phyloP scores from a whole-genome alignment of 2,797 vertebrate species.

The Mus caroli region DNA sequence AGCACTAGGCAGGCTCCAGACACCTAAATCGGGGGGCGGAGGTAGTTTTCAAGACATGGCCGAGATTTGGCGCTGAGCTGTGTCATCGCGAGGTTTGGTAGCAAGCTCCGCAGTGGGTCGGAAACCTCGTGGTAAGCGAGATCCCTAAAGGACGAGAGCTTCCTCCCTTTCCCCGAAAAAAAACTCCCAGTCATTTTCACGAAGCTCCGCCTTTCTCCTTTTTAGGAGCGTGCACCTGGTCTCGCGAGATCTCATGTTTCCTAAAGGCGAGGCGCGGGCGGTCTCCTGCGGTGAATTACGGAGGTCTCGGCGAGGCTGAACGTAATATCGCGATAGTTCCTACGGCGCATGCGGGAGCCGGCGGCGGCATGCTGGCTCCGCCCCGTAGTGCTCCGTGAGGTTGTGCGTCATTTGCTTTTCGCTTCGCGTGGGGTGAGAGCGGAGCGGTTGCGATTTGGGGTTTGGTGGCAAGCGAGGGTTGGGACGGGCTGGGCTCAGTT shows the following conservation, averaged over 20 bases:
- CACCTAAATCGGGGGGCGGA: conserved; percentile 83
- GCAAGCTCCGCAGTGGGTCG: conserved; percentile 82
- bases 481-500: conserved; percentile 73
- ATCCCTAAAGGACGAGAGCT: conserved; percentile 82
- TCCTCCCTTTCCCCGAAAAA: conserved; percentile 79
- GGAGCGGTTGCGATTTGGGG: conserved; percentile 50
- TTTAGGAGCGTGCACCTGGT: conserved; percentile 63
- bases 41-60: conserved; percentile 85
- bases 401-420: conserved; percentile 84
- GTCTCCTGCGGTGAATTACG: conserved; percentile 76
- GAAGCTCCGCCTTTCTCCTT: conserved; percentile 74
- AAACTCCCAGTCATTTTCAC: conserved; percentile 84
- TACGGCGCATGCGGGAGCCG: conserved; percentile 64
- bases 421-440: conserved; percentile 73
- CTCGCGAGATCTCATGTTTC: conserved; percentile 80
- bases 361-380: conserved; percentile 65
- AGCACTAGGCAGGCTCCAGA: conserved; percentile 75
- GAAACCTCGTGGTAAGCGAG: conserved; percentile 85
- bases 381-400: conserved; percentile 69
- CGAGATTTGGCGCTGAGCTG: conserved; percentile 86
- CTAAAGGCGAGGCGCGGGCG: conserved; percentile 81
- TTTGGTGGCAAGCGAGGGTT: conserved; percentile 76
- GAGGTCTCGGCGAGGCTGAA: conserved; percentile 58
- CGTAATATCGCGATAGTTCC: conserved; percentile 80
- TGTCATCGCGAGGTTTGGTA: conserved; percentile 85